A percentile compares a stretch with the other conserved stretches of the same genome.
Evolutionary conservation across 2,113 vertebrate species (phyloP).

Genomic region (Antennarius striatus): DNA sequence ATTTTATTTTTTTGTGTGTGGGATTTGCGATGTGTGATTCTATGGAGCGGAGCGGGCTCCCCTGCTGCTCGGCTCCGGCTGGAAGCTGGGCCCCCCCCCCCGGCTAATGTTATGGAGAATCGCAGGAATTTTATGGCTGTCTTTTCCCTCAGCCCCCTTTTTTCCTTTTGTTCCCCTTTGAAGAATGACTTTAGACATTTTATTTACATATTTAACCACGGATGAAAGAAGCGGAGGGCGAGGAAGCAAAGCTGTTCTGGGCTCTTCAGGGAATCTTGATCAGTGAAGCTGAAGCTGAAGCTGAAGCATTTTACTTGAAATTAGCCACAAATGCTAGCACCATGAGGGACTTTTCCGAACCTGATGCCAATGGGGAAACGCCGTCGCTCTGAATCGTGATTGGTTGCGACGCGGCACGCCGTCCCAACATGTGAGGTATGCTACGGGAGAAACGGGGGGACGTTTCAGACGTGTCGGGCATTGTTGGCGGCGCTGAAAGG

Average conservation of each 20-base stretch:
- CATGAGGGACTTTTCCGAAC: conserved; percentile 53
- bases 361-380: conserved; percentile 28
- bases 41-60: conserved; percentile 85
- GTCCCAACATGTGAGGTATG: conserved; percentile 78
- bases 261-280: conserved; percentile 89
- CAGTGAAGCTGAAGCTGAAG: conserved; percentile 86
- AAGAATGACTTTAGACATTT: conserved; percentile 99
- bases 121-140: conserved; percentile 99
- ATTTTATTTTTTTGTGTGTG: conserved; percentile 93
- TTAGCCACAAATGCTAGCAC: conserved; percentile 35
- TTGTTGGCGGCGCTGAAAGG: conserved; percentile 79
- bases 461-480: conserved; percentile 79
- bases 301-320: conserved; percentile 72
- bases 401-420: conserved; percentile 46
- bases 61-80: conserved; percentile 93
- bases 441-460: conserved; percentile 65
- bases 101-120: conserved; percentile 98
- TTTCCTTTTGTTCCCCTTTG: conserved; percentile 99
- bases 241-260: conserved; percentile 85
- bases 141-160: conserved; percentile 91
- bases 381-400: conserved; percentile 42
- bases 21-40: conserved; percentile 93
- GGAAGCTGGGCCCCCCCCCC: conserved; percentile 90
- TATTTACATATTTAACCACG: conserved; percentile 99
- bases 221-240: conserved; percentile 89